A percentile compares a stretch with the other conserved stretches of the same genome.
phyloP scores from a whole-genome alignment of 2,113 vertebrate species.

The Antechinus stuartii region DNA sequence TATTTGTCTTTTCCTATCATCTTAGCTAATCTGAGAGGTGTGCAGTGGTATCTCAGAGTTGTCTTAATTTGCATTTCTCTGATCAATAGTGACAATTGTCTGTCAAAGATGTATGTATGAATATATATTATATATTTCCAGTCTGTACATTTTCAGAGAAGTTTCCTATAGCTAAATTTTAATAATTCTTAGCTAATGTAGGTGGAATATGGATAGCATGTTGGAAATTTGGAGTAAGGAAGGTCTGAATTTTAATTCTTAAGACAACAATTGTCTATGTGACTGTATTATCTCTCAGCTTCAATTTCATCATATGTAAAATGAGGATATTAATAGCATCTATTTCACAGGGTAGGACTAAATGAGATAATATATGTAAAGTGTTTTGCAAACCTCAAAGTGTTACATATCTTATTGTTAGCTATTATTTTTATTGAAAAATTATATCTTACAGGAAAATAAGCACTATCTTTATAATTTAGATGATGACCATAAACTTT shows the following conservation, averaged over 20 bases:
- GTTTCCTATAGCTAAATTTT: neutral
- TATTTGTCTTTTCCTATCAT: too few species aligned
- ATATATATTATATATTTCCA: neutral
- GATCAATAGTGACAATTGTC: too few species aligned
- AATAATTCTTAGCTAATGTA: neutral
- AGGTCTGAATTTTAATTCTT: neutral
- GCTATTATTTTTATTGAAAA: neutral
- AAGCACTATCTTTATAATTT: neutral
- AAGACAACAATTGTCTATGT: neutral
- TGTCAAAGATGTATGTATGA: too few species aligned
- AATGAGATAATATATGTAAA: neutral
- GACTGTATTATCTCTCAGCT: neutral
- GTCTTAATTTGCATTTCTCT: too few species aligned
- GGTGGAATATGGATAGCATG: neutral
- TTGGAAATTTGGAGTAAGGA: neutral
- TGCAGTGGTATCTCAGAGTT: too few species aligned
- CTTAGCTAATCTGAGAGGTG: too few species aligned
- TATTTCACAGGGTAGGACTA: neutral
- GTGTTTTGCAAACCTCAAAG: neutral
- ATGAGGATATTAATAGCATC: neutral
- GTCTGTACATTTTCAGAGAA: neutral
- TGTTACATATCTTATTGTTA: neutral
- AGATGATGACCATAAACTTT: neutral
- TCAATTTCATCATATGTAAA: neutral
- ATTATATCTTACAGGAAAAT: neutral